Evolutionary conservation across 2,797 vertebrate species (phyloP).

Genomic region (Pangasius larnaudii): DNA sequence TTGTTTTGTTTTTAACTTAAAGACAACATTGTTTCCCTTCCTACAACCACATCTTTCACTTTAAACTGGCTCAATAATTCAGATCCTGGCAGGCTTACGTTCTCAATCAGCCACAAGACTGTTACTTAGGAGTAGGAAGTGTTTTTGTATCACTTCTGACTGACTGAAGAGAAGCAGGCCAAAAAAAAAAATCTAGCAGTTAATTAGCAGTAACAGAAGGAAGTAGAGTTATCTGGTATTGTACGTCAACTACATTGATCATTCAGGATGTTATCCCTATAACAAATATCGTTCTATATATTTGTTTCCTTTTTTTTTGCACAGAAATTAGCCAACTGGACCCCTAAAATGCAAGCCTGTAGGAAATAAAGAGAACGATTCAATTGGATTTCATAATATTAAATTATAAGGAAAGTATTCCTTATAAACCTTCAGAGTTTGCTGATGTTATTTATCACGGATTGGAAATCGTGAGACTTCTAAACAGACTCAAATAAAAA

Average conservation of each 20-base stretch:
- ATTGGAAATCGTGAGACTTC: not conserved
- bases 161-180: not conserved
- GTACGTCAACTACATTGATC: not conserved
- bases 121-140: constrained; percentile 21
- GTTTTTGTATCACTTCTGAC: constrained; percentile 24
- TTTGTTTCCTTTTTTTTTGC: not conserved
- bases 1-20: not conserved
- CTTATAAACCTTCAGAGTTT: not conserved
- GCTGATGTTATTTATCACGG: not conserved
- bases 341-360: not conserved
- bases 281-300: not conserved
- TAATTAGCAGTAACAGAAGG: constrained; percentile 29
- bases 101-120: constrained; percentile 4
- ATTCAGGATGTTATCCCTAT: not conserved
- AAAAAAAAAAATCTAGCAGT: constrained; percentile 13
- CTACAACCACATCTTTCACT: not conserved
- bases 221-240: not conserved
- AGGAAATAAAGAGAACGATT: not conserved
- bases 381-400: not conserved
- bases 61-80: not conserved
- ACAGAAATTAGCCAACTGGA: not conserved
- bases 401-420: not conserved
- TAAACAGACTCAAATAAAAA: not conserved
- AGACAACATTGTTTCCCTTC: not conserved
- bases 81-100: not conserved